These are phyloP conservation scores for Manis crassicaudata DNA, from an alignment of 2,797 vertebrate species.

Conservation along the genomic window DNA sequence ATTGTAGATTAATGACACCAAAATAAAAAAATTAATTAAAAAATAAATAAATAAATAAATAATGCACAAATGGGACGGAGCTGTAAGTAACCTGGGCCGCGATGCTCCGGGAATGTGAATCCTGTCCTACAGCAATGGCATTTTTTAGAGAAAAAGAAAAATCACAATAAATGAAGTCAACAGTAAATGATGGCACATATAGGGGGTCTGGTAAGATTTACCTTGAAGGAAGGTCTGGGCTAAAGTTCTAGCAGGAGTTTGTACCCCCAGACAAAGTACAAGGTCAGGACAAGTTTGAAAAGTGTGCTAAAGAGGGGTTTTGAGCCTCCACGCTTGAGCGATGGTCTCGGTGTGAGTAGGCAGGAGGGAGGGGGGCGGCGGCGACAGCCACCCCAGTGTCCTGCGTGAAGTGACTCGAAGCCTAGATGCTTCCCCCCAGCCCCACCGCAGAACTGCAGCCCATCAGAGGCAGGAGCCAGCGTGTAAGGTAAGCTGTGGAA, in stretches of 20 bases:
- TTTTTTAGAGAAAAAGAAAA: neutral
- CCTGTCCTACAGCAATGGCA: neutral
- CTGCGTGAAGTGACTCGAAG: too few relatives aligned
- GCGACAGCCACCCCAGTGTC: neutral
- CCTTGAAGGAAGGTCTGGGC: neutral
- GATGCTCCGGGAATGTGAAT: neutral
- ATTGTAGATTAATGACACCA: too few relatives aligned
- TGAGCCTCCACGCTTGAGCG: fast-evolving
- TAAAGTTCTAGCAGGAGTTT: neutral
- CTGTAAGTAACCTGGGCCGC: too few relatives aligned
- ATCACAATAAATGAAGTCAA: neutral
- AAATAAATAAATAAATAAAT: neutral
- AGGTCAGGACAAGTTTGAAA: neutral
- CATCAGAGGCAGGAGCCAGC: too few relatives aligned
- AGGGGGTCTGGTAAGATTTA: neutral
- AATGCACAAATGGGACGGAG: neutral
- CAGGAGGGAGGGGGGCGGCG: too few relatives aligned
- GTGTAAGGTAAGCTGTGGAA: neutral
- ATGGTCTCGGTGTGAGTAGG: neutral
- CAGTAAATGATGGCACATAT: neutral
- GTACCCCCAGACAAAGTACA: neutral
- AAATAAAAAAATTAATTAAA: too few relatives aligned
- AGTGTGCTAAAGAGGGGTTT: too few relatives aligned
- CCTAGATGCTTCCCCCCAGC: fast-evolving
- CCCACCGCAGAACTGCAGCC: neutral